Evolutionary conservation across 2,113 vertebrate genomes (phyloP).

Genomic region (Dermatemys mawii): DNA sequence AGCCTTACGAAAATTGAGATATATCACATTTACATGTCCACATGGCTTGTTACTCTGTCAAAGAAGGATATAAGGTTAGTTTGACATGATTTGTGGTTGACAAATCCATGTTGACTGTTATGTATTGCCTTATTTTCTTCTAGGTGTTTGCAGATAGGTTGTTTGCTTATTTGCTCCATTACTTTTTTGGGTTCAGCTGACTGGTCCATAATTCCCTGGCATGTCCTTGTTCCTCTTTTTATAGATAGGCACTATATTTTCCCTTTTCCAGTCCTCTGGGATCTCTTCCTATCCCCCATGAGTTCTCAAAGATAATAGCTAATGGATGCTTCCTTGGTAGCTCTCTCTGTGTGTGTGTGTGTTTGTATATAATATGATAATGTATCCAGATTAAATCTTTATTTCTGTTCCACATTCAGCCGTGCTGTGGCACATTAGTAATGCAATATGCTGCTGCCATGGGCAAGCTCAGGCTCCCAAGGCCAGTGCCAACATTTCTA

Average conservation of each 20-base stretch:
- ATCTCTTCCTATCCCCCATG: neutral
- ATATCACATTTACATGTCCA: neutral
- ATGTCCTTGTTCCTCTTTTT: neutral
- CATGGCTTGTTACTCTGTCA: neutral
- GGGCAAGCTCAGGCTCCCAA: neutral
- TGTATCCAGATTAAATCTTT: conserved; percentile 3
- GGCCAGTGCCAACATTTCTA: neutral
- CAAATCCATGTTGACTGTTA: neutral
- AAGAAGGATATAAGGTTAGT: neutral
- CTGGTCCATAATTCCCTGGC: neutral
- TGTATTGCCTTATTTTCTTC: neutral
- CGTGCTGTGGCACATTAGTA: neutral
- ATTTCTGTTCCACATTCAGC: neutral
- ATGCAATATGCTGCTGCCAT: neutral
- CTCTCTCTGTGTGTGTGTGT: no score
- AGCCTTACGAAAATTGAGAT: neutral
- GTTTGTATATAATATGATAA: no score
- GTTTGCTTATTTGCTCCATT: neutral
- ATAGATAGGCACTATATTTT: neutral
- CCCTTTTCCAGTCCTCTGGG: neutral
- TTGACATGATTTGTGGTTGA: neutral
- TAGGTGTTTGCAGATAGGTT: neutral
- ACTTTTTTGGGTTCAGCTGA: neutral
- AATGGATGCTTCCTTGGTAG: neutral
- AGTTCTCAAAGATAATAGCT: neutral